Percentiles rank a stretch among this genome's conserved stretches.
phyloP scores from a whole-genome alignment of 1,140 invertebrate species.

The Coptotermes formosanus region DNA sequence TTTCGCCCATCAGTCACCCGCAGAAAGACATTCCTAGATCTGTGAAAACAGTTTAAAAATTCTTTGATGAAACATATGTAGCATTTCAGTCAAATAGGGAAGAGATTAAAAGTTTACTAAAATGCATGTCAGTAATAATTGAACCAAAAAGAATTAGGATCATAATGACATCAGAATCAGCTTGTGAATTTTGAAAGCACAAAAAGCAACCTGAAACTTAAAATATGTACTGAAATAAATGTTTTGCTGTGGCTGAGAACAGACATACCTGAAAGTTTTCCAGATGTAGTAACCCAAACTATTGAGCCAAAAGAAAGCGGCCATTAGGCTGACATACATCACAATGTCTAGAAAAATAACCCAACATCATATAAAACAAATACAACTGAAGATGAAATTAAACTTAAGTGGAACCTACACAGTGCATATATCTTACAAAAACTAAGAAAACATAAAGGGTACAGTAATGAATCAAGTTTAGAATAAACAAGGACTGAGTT shows the following conservation, averaged over 20 bases:
- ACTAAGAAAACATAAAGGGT: too few relatives aligned
- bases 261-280: conserved; percentile 70
- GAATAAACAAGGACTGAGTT: too few relatives aligned
- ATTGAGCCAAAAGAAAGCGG: conserved; percentile 81
- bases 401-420: background rate
- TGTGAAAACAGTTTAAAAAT: conserved; percentile 44
- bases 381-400: background rate
- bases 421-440: background rate
- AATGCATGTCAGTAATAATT: background rate
- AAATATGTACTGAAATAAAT: too few relatives aligned
- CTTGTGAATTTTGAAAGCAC: too few relatives aligned
- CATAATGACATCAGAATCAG: background rate
- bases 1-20: conserved; percentile 77
- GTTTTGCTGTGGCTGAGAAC: too few relatives aligned
- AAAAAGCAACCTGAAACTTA: too few relatives aligned
- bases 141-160: background rate
- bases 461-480: too few relatives aligned
- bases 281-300: conserved; percentile 82
- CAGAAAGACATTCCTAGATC: conserved; percentile 77
- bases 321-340: conserved; percentile 69
- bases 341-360: conserved; percentile 64
- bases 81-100: too few relatives aligned
- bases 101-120: background rate
- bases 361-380: background rate
- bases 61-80: background rate